Evolutionary conservation across 1,140 invertebrate species (phyloP).

Genomic region (Euura lappo): DNA sequence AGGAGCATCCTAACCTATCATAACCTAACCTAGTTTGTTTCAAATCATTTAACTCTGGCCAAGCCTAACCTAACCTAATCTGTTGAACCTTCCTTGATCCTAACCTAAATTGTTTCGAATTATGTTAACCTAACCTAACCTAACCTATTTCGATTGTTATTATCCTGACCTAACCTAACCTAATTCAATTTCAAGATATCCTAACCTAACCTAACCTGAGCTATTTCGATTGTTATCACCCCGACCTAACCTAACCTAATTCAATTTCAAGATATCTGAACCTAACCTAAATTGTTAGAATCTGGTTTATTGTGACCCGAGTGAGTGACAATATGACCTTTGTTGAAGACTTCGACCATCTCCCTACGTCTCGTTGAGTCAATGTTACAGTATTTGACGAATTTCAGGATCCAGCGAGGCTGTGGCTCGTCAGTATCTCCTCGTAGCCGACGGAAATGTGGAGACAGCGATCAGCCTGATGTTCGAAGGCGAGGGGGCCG

Average conservation of each 20-base stretch:
- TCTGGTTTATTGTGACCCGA: too few species aligned
- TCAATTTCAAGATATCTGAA: neutral
- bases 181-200: too few species aligned
- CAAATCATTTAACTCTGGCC: neutral
- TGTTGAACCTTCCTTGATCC: too few species aligned
- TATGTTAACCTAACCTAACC: too few species aligned
- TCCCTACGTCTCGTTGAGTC: slow-evolving; percentile 10
- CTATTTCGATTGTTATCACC: neutral
- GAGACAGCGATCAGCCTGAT: slow-evolving; percentile 54
- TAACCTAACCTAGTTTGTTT: neutral
- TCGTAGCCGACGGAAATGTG: slow-evolving; percentile 54
- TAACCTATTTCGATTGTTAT: neutral
- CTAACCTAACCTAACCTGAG: neutral
- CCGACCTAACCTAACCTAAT: neutral
- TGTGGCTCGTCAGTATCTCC: slow-evolving; percentile 48
- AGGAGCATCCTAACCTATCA: neutral
- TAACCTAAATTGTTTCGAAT: too few species aligned
- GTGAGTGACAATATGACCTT: neutral
- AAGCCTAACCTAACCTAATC: too few species aligned
- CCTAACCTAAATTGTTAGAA: neutral
- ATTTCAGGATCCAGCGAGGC: slow-evolving; percentile 46
- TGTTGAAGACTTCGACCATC: neutral
- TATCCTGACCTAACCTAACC: neutral
- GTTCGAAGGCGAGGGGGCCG: slow-evolving; percentile 45
- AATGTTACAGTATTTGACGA: slow-evolving; percentile 6